Evolutionary conservation across 2,797 vertebrate genomes (phyloP).

Genomic region (Pteronotus mesoamericanus): DNA sequence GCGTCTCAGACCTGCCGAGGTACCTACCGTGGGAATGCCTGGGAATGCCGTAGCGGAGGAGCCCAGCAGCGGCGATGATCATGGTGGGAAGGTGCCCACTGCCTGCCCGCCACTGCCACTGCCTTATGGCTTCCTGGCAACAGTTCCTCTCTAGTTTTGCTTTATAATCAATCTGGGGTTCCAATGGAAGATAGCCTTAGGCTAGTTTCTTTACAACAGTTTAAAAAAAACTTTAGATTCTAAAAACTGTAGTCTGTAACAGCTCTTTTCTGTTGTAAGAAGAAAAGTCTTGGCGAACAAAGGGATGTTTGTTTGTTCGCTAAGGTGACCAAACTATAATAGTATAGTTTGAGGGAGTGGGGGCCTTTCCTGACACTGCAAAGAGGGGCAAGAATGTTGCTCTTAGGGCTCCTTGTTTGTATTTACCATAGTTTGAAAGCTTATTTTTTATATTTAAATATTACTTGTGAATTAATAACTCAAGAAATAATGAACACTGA

Average conservation of each 20-base stretch:
- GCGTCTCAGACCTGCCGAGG: neutral
- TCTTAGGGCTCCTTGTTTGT: neutral
- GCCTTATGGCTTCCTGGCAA: neutral
- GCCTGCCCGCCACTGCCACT: accelerated
- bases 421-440: neutral
- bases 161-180: no score
- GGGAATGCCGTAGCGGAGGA: neutral
- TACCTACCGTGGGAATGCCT: accelerated
- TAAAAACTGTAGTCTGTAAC: neutral
- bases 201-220: neutral
- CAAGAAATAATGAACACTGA: neutral
- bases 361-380: neutral
- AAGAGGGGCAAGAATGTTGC: neutral
- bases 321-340: no score
- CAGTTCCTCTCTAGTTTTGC: neutral
- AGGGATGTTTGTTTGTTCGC: no score
- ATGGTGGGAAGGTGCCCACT: neutral
- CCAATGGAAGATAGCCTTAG: neutral
- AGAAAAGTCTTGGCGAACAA: neutral
- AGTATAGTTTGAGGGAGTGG: no score
- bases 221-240: neutral
- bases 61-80: accelerated
- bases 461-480: neutral
- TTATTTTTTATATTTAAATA: neutral
- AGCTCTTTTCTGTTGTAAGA: neutral